Evolutionary conservation across 2,888 invertebrate species (phyloP).

Genomic region (Catocala sponsa): DNA sequence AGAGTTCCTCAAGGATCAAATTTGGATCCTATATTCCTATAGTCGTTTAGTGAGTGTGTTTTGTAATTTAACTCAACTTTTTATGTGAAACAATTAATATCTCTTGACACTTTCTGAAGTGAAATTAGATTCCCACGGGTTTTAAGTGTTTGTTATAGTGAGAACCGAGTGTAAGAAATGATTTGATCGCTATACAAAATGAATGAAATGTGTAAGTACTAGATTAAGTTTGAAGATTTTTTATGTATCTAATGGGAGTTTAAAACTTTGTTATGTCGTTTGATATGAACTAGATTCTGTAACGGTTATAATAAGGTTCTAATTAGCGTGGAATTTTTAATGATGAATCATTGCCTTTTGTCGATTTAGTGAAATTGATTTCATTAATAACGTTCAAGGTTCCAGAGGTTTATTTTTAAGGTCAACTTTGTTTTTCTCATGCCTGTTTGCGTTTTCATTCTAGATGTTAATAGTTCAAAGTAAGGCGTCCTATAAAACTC

Average conservation of each 20-base stretch:
- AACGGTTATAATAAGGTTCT: slow-evolving; percentile 31
- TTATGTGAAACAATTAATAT: slow-evolving; percentile 55
- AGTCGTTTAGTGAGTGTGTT: slow-evolving; percentile 44
- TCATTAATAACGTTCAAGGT: slow-evolving; percentile 48
- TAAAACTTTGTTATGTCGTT: slow-evolving; percentile 17
- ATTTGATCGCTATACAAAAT: slow-evolving; percentile 63
- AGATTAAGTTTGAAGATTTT: slow-evolving; percentile 31
- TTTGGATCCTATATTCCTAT: slow-evolving; percentile 51
- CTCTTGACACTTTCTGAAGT: slow-evolving; percentile 63
- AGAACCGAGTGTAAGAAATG: slow-evolving; percentile 55
- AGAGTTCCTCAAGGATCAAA: slow-evolving; percentile 65
- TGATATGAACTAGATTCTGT: slow-evolving; percentile 23
- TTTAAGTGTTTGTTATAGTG: slow-evolving; percentile 56
- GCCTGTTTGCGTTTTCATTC: background rate
- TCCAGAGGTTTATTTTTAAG: slow-evolving; percentile 35
- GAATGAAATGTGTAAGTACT: slow-evolving; percentile 83
- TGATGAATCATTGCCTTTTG: slow-evolving; percentile 57
- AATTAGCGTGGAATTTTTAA: slow-evolving; percentile 33
- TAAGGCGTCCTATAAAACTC: background rate
- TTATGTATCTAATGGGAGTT: slow-evolving; percentile 24
- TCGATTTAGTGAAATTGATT: slow-evolving; percentile 59
- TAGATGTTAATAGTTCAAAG: too few relatives aligned
- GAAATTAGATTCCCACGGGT: slow-evolving; percentile 68
- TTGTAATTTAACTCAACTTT: slow-evolving; percentile 45
- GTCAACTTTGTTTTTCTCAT: slow-evolving; percentile 24